Evolutionary conservation across 2,797 vertebrate genomes (phyloP).

Genomic region (Dipus sagitta): DNA sequence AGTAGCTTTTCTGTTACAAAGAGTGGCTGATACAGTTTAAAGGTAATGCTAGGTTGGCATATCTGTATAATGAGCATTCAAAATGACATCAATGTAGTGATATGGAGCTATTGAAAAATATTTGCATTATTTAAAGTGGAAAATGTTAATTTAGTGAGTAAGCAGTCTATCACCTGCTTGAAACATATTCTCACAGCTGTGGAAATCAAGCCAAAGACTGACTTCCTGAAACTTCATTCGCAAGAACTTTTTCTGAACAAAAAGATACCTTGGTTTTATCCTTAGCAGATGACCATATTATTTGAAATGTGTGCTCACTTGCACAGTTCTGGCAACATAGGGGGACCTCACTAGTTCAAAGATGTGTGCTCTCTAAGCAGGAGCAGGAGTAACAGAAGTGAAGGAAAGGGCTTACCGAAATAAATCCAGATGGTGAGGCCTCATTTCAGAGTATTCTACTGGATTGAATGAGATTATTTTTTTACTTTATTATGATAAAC

Average conservation of each 20-base stretch:
- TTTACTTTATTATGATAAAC: background rate
- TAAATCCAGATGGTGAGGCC: background rate
- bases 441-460: background rate
- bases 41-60: background rate
- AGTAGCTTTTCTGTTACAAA: background rate
- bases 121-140: conserved; percentile 71
- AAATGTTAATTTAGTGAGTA: conserved; percentile 57
- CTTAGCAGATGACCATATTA: background rate
- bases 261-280: conserved; percentile 42
- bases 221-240: conserved; percentile 25
- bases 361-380: background rate
- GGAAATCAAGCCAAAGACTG: background rate
- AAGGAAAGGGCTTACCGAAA: background rate
- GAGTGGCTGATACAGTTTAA: background rate
- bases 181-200: conserved; percentile 31
- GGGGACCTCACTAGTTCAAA: background rate
- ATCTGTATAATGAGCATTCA: conserved; percentile 21
- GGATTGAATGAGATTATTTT: background rate
- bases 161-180: conserved; percentile 25
- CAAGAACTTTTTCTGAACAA: conserved; percentile 23
- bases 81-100: conserved; percentile 19
- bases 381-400: background rate
- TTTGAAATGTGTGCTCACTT: conserved; percentile 29
- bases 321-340: background rate
- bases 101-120: background rate